These are phyloP conservation scores for Pseudochromis fuscus DNA, from an alignment of 2,797 vertebrate species.

Conservation along the genomic window DNA sequence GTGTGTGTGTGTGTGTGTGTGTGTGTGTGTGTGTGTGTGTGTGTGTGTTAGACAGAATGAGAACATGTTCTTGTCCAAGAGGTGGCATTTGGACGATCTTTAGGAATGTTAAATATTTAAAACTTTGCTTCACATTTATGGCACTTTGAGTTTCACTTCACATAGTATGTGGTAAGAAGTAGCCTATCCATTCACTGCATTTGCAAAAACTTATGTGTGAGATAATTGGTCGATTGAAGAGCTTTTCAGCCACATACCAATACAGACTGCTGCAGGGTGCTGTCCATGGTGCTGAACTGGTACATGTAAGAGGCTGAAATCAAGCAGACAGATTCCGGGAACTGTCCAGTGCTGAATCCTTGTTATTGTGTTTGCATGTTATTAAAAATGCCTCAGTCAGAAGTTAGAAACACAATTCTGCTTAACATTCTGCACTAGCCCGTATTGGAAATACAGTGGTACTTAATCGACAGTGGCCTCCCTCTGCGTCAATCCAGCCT, in stretches of 20 bases:
- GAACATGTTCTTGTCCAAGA: too few relatives aligned
- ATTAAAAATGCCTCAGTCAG: constrained; percentile 6
- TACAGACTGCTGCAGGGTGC: constrained; percentile 7
- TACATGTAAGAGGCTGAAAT: not conserved
- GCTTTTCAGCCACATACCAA: not conserved
- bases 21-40: too few relatives aligned
- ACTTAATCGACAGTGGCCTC: constrained; percentile 47
- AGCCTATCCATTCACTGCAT: too few relatives aligned
- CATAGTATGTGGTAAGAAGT: too few relatives aligned
- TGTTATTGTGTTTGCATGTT: not conserved
- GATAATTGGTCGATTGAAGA: not conserved
- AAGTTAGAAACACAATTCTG: constrained; percentile 14
- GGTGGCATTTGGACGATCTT: not conserved
- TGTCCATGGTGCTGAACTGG: constrained; percentile 71
- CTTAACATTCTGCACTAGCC: constrained; percentile 35
- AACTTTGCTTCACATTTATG: too few relatives aligned
- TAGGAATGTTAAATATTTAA: not conserved
- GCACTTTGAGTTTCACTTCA: too few relatives aligned
- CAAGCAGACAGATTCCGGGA: not conserved
- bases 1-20: not conserved
- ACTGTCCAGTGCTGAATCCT: not conserved
- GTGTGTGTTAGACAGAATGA: not conserved
- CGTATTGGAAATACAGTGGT: constrained; percentile 47
- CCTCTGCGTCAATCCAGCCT: constrained; percentile 25
- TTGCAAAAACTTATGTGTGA: not conserved